phyloP scores from a whole-genome alignment of 2,797 vertebrate genomes.

The Potorous gilbertii region DNA sequence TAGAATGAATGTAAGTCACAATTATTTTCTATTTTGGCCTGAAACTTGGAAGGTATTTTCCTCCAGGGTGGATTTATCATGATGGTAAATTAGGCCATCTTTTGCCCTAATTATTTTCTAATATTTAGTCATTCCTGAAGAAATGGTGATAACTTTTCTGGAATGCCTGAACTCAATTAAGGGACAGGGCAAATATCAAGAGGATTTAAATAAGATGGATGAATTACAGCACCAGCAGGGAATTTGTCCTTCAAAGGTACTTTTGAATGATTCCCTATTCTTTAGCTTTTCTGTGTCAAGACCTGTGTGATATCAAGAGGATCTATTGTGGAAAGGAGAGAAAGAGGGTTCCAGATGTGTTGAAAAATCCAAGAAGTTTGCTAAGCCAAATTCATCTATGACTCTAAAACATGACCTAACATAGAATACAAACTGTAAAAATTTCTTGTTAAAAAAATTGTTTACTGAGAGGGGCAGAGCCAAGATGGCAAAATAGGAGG shows the following conservation, averaged over 20 bases:
- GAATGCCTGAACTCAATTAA: neutral
- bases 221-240: neutral
- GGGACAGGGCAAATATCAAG: neutral
- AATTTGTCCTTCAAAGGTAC: neutral
- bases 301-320: neutral
- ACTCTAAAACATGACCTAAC: neutral
- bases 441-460: neutral
- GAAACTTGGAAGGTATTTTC: neutral
- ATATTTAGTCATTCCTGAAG: neutral
- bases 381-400: neutral
- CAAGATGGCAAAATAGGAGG: too few species aligned
- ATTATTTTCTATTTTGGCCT: neutral
- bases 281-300: neutral
- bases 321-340: neutral
- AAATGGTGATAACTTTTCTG: neutral
- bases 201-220: neutral
- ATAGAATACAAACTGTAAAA: neutral
- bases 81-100: neutral
- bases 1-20: neutral
- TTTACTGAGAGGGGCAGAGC: too few species aligned
- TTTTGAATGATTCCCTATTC: neutral
- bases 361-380: neutral
- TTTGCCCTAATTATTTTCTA: neutral
- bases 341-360: neutral
- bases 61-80: neutral